phyloP scores from a whole-genome alignment of 2,113 vertebrate species.

The Emberiza fucata region DNA sequence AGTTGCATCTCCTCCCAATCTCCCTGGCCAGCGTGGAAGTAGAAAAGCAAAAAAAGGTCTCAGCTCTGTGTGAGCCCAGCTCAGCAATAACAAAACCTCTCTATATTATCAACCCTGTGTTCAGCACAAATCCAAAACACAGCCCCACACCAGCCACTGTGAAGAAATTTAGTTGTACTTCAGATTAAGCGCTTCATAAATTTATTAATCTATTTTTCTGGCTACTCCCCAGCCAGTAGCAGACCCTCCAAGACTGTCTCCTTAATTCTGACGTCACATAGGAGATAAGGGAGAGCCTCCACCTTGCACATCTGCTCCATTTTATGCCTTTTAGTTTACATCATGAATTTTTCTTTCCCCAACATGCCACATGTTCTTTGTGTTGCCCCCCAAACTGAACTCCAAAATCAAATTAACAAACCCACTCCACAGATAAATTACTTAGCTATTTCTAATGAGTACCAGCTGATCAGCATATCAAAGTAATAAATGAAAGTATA shows the following conservation, averaged over 20 bases:
- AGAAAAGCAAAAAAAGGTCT: neutral
- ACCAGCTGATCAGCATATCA: neutral
- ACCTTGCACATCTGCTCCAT: neutral
- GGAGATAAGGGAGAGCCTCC: neutral
- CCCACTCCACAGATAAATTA: neutral
- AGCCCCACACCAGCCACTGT: neutral
- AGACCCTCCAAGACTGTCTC: neutral
- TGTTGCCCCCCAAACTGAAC: neutral
- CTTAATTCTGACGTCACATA: neutral
- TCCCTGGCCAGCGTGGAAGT: fast-evolving
- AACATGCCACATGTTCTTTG: fast-evolving
- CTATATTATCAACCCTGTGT: neutral
- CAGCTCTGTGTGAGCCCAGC: fast-evolving
- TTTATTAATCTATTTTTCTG: neutral
- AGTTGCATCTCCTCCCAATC: fast-evolving
- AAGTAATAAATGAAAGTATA: neutral
- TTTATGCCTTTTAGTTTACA: neutral
- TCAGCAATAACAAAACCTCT: neutral
- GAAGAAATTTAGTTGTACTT: neutral
- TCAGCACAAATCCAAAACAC: neutral
- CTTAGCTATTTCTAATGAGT: neutral
- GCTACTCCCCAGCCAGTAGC: neutral
- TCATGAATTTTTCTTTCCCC: neutral
- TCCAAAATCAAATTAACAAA: neutral
- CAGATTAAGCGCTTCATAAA: neutral